Evolutionary conservation across 2,797 vertebrate species (phyloP).

Genomic region (Pseudochaenichthys georgianus): DNA sequence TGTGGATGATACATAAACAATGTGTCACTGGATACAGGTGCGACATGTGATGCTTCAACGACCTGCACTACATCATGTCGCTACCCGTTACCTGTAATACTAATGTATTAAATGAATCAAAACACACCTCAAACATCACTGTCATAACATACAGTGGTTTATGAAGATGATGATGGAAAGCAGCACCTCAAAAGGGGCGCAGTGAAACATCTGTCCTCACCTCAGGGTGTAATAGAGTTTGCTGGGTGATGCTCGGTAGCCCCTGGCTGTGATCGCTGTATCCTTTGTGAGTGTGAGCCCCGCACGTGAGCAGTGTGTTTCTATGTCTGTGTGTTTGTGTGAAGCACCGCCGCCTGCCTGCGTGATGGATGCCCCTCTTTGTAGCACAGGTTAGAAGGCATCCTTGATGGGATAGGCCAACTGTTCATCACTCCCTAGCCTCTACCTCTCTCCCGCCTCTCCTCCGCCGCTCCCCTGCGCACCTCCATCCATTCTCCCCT

Average conservation of each 20-base stretch:
- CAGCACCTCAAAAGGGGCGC: slow-evolving; percentile 4
- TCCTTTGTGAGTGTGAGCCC: slow-evolving; percentile 49
- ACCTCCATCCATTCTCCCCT: slow-evolving; percentile 53
- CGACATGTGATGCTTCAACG: neutral
- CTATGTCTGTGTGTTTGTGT: slow-evolving; percentile 57
- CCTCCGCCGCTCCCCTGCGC: slow-evolving; percentile 24
- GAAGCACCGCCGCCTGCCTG: slow-evolving; percentile 54
- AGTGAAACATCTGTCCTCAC: slow-evolving; percentile 8
- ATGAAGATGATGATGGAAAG: neutral
- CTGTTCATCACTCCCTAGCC: slow-evolving; percentile 77
- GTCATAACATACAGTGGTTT: neutral
- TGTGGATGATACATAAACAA: neutral
- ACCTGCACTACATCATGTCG: neutral
- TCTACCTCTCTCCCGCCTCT: slow-evolving; percentile 33
- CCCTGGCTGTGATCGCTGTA: slow-evolving; percentile 48
- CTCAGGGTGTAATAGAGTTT: slow-evolving; percentile 40
- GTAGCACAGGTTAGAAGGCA: slow-evolving; percentile 83
- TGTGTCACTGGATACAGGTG: neutral
- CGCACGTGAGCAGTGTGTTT: slow-evolving; percentile 54
- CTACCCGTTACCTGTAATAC: neutral
- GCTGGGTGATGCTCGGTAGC: neutral
- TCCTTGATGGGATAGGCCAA: slow-evolving; percentile 81
- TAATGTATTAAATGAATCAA: neutral
- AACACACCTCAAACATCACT: neutral
- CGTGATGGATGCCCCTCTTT: slow-evolving; percentile 80